Conservation (phyloP, 2,113 vertebrate species). For the Scomber colias region DNA sequence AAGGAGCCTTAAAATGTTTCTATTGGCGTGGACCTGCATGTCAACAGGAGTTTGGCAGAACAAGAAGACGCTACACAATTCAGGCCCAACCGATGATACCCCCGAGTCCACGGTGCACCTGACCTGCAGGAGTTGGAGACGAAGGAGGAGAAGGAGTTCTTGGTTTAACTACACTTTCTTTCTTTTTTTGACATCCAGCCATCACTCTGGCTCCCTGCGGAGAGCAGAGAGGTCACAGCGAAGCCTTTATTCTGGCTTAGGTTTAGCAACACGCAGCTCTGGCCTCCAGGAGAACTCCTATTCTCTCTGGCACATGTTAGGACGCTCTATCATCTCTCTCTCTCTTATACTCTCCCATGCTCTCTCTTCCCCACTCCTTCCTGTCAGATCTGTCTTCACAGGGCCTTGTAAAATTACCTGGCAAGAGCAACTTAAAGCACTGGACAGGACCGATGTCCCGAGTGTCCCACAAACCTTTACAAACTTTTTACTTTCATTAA, state of each 20-base stretch:
- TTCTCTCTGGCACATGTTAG: conserved; percentile 69
- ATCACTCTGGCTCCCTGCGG: conserved; percentile 53
- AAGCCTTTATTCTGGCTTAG: conserved; percentile 61
- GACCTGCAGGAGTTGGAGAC: conserved; percentile 54
- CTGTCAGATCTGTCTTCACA: conserved; percentile 75
- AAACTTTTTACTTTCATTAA: conserved; percentile 68
- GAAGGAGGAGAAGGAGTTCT: conserved; percentile 21
- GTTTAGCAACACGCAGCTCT: conserved; percentile 48
- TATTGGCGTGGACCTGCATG: conserved; percentile 52
- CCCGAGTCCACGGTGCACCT: conserved; percentile 53
- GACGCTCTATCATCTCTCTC: conserved; percentile 64
- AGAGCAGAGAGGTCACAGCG: conserved; percentile 61
- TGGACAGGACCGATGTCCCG: conserved; percentile 57
- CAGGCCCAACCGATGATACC: conserved; percentile 29
- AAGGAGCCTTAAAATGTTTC: conserved; percentile 53
- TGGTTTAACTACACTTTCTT: conserved; percentile 58
- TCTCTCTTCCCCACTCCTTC: conserved; percentile 51
- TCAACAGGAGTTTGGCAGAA: conserved; percentile 67
- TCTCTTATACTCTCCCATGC: conserved; percentile 11
- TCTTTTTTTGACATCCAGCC: conserved; percentile 60
- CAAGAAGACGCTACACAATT: conserved; percentile 23
- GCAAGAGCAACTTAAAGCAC: conserved; percentile 68
- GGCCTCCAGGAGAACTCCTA: conserved; percentile 71
- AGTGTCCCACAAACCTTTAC: conserved; percentile 68
- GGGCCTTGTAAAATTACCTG: conserved; percentile 76